Evolutionary conservation across 2,888 invertebrate genomes (phyloP).

Genomic region (Mimas tiliae): DNA sequence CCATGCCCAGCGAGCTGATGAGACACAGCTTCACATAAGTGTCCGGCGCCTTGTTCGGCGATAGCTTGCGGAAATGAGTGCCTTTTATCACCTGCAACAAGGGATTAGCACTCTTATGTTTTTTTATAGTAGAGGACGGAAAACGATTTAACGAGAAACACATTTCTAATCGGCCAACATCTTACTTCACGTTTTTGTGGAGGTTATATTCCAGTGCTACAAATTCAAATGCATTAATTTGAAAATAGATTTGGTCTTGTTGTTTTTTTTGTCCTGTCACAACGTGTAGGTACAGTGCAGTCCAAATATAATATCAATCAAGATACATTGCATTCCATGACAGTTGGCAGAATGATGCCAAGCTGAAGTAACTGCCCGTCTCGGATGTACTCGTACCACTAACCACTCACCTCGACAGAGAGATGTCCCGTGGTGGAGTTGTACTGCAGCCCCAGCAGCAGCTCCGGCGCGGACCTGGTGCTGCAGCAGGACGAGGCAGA

Average conservation of each 20-base stretch:
- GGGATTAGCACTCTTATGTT: not conserved
- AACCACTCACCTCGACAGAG: slow-evolving; percentile 91
- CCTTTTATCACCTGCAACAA: slow-evolving; percentile 83
- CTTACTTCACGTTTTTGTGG: not conserved
- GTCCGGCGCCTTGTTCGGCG: slow-evolving; percentile 93
- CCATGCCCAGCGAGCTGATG: slow-evolving; percentile 96
- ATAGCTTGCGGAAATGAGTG: slow-evolving; percentile 89
- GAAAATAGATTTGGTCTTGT: too few relatives aligned
- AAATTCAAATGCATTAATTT: not conserved
- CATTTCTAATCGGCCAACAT: too few relatives aligned
- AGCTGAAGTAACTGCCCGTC: too few relatives aligned
- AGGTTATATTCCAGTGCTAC: not conserved
- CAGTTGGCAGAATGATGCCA: too few relatives aligned
- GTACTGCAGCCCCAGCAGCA: slow-evolving; percentile 95
- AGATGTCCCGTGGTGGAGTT: slow-evolving; percentile 97
- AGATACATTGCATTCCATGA: too few relatives aligned
- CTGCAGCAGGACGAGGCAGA: slow-evolving; percentile 97
- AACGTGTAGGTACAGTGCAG: too few relatives aligned
- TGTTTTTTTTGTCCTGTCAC: too few relatives aligned
- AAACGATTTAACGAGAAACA: too few relatives aligned
- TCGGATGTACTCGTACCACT: too few relatives aligned
- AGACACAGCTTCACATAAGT: slow-evolving; percentile 97
- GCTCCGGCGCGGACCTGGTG: slow-evolving; percentile 95
- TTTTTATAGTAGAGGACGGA: too few relatives aligned
- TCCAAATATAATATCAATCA: too few relatives aligned